These are phyloP conservation scores for Chiridota heheva DNA, from an alignment of 35 echinoderm and acorn worm species.

Conservation along the genomic window DNA sequence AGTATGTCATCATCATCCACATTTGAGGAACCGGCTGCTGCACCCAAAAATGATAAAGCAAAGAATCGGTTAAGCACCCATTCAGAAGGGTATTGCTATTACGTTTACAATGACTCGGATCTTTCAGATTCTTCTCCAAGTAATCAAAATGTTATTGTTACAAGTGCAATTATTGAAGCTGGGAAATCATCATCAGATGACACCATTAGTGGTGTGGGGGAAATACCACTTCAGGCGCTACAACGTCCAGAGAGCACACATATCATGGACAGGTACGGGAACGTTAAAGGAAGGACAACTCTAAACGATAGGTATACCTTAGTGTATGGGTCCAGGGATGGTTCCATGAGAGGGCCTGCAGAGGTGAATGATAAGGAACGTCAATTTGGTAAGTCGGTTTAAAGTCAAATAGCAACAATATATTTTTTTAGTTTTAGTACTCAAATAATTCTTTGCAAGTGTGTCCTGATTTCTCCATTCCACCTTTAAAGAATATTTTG, in stretches of 20 bases:
- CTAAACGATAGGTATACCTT: slow-evolving; percentile 70
- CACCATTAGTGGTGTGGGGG: background rate
- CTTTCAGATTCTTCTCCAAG: slow-evolving; percentile 21
- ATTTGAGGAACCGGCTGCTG: slow-evolving; percentile 33
- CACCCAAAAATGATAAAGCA: slow-evolving; percentile 23
- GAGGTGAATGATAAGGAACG: no score
- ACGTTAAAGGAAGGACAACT: slow-evolving; percentile 71
- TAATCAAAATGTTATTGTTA: slow-evolving; percentile 21
- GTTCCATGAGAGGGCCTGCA: no score
- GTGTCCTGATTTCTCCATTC: no score
- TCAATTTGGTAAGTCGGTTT: no score
- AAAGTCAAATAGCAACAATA: no score
- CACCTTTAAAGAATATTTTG: no score
- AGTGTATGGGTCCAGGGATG: no score
- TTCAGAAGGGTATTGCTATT: slow-evolving; percentile 83
- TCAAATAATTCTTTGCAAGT: no score
- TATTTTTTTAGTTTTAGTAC: no score
- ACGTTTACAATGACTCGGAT: slow-evolving; percentile 63
- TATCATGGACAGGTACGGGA: slow-evolving; percentile 67
- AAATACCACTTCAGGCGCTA: slow-evolving; percentile 10
- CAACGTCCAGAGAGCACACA: slow-evolving; percentile 54
- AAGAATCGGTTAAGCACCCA: slow-evolving; percentile 41
- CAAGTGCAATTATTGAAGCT: slow-evolving; percentile 45
- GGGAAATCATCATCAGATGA: slow-evolving; percentile 18
- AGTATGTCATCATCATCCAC: slow-evolving; percentile 46